These are phyloP conservation scores for Parasteatoda lunata DNA, from an alignment of 2,888 invertebrate species.

Conservation along the genomic window DNA sequence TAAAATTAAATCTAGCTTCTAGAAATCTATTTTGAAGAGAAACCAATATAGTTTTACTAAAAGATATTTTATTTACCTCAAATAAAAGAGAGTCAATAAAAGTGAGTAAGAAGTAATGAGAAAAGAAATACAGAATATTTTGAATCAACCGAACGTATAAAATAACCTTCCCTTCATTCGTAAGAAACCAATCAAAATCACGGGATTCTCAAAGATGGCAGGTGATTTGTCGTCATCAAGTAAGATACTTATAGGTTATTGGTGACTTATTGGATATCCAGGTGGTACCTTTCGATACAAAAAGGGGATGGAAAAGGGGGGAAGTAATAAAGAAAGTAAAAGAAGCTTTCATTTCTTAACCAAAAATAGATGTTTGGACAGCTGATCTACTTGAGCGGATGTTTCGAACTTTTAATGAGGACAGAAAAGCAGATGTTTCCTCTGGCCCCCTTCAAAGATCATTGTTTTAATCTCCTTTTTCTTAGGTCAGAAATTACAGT, in stretches of 20 bases:
- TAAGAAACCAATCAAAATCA: conserved; percentile 24
- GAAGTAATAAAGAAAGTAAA: conserved; percentile 18
- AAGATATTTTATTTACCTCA: background rate
- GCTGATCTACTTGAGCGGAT: conserved; percentile 58
- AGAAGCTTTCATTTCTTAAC: background rate
- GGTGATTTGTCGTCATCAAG: conserved; percentile 54
- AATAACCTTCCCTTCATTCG: background rate
- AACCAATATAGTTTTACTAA: background rate
- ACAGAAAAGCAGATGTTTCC: conserved; percentile 55
- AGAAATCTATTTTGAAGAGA: conserved; percentile 13
- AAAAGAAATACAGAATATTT: background rate
- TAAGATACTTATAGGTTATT: conserved; percentile 41
- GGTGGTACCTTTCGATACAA: conserved; percentile 8
- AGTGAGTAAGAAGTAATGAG: background rate
- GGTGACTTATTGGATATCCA: conserved; percentile 63
- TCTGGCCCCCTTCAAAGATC: conserved; percentile 8
- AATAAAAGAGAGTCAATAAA: conserved; percentile 4
- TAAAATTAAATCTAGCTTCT: background rate
- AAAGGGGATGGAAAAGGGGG: background rate
- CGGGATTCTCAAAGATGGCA: conserved; percentile 3
- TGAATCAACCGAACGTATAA: background rate
- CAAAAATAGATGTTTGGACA: conserved; percentile 52
- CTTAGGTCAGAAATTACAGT: conserved; percentile 34
- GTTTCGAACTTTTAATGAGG: conserved; percentile 56
- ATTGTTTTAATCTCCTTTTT: conserved; percentile 58